phyloP scores from a whole-genome alignment of 2,888 invertebrate genomes.

The Drosophila borealis region DNA sequence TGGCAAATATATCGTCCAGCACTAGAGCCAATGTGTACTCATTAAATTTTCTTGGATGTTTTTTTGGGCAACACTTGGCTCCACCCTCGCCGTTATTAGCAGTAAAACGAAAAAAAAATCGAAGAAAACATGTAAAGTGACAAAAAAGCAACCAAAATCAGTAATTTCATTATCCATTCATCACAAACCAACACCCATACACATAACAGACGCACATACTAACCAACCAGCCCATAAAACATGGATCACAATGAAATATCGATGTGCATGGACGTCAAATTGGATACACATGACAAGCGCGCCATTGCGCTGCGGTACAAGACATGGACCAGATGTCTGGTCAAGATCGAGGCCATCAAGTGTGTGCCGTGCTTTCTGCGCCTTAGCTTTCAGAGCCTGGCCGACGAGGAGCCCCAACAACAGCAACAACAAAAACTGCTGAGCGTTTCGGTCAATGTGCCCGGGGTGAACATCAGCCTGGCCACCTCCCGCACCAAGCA shows the following conservation, averaged over 20 bases:
- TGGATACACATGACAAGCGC: conserved; percentile 84
- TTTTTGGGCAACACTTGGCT: conserved; percentile 30
- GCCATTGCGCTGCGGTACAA: conserved; percentile 82
- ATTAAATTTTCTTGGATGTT: neutral
- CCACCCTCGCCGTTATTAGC: conserved; percentile 54
- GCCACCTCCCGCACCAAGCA: conserved; percentile 84
- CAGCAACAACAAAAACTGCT: conserved; percentile 39
- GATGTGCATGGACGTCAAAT: conserved; percentile 84
- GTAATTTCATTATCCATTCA: conserved; percentile 55
- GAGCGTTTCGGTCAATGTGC: conserved; percentile 83
- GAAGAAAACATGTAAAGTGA: conserved; percentile 60
- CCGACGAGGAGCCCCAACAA: conserved; percentile 18
- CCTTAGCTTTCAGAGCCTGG: conserved; percentile 75
- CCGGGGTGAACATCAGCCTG: conserved; percentile 83
- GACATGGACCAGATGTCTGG: conserved; percentile 83
- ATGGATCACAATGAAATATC: conserved; percentile 84
- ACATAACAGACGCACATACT: neutral
- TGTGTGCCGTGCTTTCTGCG: conserved; percentile 85
- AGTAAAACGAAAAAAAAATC: conserved; percentile 35
- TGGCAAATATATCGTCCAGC: conserved; percentile 3
- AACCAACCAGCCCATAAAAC: conserved; percentile 3
- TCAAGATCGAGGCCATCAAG: conserved; percentile 85
- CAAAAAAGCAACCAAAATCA: conserved; percentile 22
- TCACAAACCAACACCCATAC: conserved; percentile 31
- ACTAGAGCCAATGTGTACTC: conserved; percentile 18